phyloP scores from a whole-genome alignment of 1,140 invertebrate genomes.

The Laupala kohalensis region DNA sequence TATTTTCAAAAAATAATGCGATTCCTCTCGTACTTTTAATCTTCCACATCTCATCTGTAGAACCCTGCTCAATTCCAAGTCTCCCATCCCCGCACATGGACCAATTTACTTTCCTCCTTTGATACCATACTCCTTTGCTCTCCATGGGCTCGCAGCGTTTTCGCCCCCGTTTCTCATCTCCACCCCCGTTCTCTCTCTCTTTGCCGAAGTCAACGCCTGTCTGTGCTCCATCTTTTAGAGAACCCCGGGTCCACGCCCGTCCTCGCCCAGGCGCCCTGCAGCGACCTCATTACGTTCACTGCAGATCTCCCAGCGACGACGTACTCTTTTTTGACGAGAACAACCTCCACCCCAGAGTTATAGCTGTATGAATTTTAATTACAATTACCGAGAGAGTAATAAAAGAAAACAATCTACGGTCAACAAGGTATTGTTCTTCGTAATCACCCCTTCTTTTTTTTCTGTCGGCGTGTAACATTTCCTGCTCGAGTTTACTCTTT shows the following conservation, averaged over 20 bases:
- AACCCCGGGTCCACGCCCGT: background rate
- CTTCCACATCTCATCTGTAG: too few relatives aligned
- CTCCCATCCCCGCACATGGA: too few relatives aligned
- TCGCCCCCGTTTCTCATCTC: background rate
- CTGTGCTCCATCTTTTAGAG: too few relatives aligned
- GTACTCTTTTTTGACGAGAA: background rate
- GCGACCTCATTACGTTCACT: background rate
- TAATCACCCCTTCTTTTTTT: too few relatives aligned
- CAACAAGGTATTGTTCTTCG: background rate
- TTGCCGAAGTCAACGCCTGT: background rate
- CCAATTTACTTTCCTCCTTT: too few relatives aligned
- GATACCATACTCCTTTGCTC: too few relatives aligned
- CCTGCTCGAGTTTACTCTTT: too few relatives aligned
- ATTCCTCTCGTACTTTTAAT: too few relatives aligned
- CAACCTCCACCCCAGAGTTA: background rate
- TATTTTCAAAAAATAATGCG: too few relatives aligned
- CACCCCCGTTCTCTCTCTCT: background rate
- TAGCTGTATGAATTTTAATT: background rate
- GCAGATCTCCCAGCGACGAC: background rate
- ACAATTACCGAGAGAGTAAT: background rate
- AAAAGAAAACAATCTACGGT: background rate
- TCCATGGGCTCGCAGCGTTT: background rate
- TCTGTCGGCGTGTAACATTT: background rate
- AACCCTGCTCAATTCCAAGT: too few relatives aligned
- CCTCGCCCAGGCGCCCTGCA: too few relatives aligned